Percentiles rank a stretch among this genome's conserved stretches.
These are phyloP conservation scores for Alectura lathami DNA, from an alignment of 2,113 vertebrate genomes.

Conservation along the genomic window DNA sequence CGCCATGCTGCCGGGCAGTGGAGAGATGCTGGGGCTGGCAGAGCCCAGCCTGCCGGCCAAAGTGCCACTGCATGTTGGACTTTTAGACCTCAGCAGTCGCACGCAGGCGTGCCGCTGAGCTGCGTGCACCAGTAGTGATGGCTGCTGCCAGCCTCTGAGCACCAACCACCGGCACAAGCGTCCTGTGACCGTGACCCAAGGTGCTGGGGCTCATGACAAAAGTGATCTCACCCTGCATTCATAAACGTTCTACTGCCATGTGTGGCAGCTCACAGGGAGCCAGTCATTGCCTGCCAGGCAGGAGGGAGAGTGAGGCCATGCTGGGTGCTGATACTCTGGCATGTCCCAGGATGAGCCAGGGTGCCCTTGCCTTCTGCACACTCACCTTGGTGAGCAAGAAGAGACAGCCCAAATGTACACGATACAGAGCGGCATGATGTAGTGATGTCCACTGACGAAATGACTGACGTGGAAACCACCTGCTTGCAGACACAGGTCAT, in stretches of 20 bases:
- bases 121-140: not conserved
- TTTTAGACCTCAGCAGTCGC: not conserved
- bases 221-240: fast-evolving
- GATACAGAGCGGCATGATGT: fast-evolving
- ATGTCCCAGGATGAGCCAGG: not conserved
- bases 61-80: not conserved
- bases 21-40: not conserved
- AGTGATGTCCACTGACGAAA: not conserved
- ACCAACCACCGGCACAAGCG: fast-evolving
- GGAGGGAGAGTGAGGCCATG: not conserved
- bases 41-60: not conserved
- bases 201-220: fast-evolving
- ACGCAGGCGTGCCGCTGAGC: not conserved
- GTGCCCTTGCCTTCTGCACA: not conserved
- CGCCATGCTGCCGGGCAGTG: not conserved
- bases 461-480: not conserved
- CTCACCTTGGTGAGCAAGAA: not conserved
- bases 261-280: fast-evolving
- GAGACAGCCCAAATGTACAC: not conserved
- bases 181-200: not conserved
- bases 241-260: not conserved
- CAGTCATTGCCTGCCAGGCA: not conserved
- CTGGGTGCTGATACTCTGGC: fast-evolving
- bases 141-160: not conserved
- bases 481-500: not conserved